phyloP scores from a whole-genome alignment of 2,113 vertebrate genomes.

The Neoarius graeffei region DNA sequence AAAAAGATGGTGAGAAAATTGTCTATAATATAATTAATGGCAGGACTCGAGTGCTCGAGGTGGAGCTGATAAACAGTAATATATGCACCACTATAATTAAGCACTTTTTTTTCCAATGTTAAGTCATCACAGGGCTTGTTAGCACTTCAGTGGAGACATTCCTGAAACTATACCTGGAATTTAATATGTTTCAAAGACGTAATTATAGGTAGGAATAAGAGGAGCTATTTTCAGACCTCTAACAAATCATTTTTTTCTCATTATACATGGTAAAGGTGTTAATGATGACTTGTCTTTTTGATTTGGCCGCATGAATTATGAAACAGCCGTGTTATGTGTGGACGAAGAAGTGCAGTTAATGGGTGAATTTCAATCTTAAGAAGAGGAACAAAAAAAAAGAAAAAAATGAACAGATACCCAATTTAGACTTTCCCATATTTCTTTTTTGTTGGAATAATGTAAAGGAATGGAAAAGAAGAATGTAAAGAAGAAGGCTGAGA shows the following conservation, averaged over 20 bases:
- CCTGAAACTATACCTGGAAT: conserved; percentile 70
- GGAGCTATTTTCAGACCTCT: conserved; percentile 74
- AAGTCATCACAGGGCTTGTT: conserved; percentile 67
- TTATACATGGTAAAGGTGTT: conserved; percentile 77
- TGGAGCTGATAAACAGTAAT: conserved; percentile 64
- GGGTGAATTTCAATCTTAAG: conserved; percentile 63
- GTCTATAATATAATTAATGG: conserved; percentile 67
- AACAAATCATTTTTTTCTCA: conserved; percentile 75
- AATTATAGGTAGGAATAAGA: conserved; percentile 73
- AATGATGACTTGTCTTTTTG: conserved; percentile 76
- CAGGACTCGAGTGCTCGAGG: conserved; percentile 40
- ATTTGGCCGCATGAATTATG: conserved; percentile 74
- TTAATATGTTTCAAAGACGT: conserved; percentile 75
- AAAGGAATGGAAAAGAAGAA: neutral
- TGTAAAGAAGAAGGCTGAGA: neutral
- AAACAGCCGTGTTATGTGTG: conserved; percentile 69
- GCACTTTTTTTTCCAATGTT: conserved; percentile 53
- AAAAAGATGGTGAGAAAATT: conserved; percentile 44
- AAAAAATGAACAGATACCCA: conserved; percentile 52
- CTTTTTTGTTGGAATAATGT: neutral
- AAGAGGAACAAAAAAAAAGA: conserved; percentile 31
- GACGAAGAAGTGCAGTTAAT: conserved; percentile 61
- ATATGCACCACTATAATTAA: conserved; percentile 73
- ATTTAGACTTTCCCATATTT: conserved; percentile 61
- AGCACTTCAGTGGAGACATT: conserved; percentile 64